phyloP scores from a whole-genome alignment of 2,888 invertebrate species.

The Podabrus alpinus region DNA sequence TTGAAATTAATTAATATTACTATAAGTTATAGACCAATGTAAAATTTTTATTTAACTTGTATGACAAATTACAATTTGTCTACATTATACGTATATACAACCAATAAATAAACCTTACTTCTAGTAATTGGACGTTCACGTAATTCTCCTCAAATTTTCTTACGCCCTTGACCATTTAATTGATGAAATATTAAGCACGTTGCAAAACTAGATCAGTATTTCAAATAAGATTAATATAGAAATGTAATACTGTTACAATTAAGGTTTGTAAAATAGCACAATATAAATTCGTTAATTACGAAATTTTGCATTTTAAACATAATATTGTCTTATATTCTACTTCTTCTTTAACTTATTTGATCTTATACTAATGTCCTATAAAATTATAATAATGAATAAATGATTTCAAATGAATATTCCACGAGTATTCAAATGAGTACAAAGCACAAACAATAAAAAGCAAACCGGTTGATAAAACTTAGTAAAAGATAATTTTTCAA shows the following conservation, averaged over 20 bases:
- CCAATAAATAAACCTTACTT: not conserved
- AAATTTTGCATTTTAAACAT: too few species aligned
- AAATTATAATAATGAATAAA: too few species aligned
- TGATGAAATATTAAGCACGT: not conserved
- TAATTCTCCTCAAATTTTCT: not conserved
- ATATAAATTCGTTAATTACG: too few species aligned
- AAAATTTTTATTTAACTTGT: not conserved
- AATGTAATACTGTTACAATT: not conserved
- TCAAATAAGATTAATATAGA: not conserved
- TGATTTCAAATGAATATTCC: not conserved
- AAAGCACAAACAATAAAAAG: not conserved
- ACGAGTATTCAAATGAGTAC: not conserved
- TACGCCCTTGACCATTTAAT: not conserved
- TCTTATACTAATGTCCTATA: too few species aligned
- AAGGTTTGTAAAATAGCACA: too few species aligned
- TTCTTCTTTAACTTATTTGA: too few species aligned
- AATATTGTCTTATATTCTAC: too few species aligned
- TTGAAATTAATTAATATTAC: not conserved
- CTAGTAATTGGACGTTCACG: not conserved
- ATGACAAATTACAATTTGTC: not conserved
- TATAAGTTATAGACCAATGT: not conserved
- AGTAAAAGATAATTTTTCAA: not conserved
- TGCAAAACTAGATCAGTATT: not conserved
- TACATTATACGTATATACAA: too few species aligned
- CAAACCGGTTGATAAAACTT: not conserved